phyloP scores from a whole-genome alignment of 2,113 vertebrate genomes.

The Corythornis vintsioides region DNA sequence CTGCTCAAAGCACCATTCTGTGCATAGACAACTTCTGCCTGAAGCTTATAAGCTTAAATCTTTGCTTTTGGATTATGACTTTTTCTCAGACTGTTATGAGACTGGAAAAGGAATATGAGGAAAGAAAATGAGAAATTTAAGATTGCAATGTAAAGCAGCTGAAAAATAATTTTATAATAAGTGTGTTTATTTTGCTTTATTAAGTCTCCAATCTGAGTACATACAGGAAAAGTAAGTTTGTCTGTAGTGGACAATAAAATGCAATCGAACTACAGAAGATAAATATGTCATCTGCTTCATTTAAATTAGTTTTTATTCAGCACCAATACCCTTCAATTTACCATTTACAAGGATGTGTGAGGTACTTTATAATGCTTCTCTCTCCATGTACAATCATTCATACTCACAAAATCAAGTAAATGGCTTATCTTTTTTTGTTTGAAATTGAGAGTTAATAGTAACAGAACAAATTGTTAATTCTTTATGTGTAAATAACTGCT shows the following conservation, averaged over 20 bases:
- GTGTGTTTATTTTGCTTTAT: neutral
- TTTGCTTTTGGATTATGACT: neutral
- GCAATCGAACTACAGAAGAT: conserved; percentile 20
- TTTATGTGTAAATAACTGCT: neutral
- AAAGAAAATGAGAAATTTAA: neutral
- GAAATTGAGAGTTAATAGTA: neutral
- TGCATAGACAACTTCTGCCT: neutral
- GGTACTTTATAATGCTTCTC: neutral
- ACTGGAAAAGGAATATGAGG: neutral
- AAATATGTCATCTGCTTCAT: conserved; percentile 48
- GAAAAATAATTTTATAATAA: neutral
- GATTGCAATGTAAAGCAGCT: neutral
- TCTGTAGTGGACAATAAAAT: conserved; percentile 9
- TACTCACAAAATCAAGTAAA: neutral
- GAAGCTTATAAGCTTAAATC: neutral
- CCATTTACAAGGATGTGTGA: neutral
- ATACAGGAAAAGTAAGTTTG: neutral
- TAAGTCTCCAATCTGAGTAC: neutral
- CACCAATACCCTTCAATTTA: conserved; percentile 33
- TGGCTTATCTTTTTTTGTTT: neutral
- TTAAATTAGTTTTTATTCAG: conserved; percentile 58
- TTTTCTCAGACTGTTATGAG: neutral
- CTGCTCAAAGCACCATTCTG: neutral
- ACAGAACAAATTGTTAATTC: neutral
- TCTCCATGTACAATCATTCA: neutral